Evolutionary conservation across 2,797 vertebrate species (phyloP), one percentile per base, ranked within the genome.

Genomic region (Urosaurus nigricauda): DNA sequence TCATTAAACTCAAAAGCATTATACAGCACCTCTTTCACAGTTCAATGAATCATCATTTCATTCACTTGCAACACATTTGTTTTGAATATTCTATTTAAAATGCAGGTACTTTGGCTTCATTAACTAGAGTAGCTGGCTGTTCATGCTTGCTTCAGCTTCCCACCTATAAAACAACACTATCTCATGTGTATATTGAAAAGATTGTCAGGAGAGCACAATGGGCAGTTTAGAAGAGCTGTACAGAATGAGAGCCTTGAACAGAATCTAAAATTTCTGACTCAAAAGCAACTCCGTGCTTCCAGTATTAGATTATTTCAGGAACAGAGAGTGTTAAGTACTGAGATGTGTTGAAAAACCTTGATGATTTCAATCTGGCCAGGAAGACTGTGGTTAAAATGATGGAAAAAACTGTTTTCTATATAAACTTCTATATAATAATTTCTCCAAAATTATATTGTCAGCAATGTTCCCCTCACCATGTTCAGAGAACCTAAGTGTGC

Each of bases 81-180:
- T 43, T 47, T 37, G 79, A 26, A 16, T 14, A 82, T 32, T 87
- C 17, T 40, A 58, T 29, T 43, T 87, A 47, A 87, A 87, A 58
- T 74, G 4, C 35, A 81, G 56, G 13, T 40, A 29, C 63, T 14
- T n/a, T 58, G 2, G 37, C 74, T 82, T 82, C 51, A 73, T 21
- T 14, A 53, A 53, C 29, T 43, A n/a, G 13, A 5, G 47, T 58
- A 12, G 17, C 24, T 87, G 65, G 73, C 13, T 58, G 11, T 73
- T 80, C 63, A 79, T 5, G 11, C 70, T 29, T 87, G 47, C 26
- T 43, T 60, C 24, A 51, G n/a, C 40, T 24, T 19, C 8, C 56
- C 68, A 35, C n/a, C 24, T 56, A 21, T 43, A 60, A 74, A 75
- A n/a, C 4, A 21, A 60, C 4, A 43, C 21, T 40, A 19, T 17